Evolutionary conservation across 2,113 vertebrate species (phyloP), one percentile per base, ranked within the genome.

Genomic region (Ctenomys sociabilis): DNA sequence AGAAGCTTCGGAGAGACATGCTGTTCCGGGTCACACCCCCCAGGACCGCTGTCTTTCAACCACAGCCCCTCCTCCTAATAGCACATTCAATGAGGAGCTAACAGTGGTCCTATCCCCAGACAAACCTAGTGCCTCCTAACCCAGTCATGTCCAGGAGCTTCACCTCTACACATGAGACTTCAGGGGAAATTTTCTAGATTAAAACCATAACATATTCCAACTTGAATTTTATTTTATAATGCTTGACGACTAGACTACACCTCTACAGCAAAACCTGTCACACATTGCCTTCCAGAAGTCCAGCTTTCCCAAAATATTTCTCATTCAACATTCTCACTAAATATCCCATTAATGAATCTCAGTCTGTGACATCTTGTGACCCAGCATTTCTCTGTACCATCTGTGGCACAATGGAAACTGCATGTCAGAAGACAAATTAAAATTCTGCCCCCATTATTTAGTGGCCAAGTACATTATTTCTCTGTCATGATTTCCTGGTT

Each of bases 301-400:
- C 26, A 57, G 40, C 54, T 80, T 91, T 90, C 70, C 72, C 59
- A 45, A 85, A 93, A 95, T 13, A 78, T 70, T 73, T 68, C 21
- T 93, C 80, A 37, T 86, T 43, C 37, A 78, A 37, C 32, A 70
- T 10, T 49, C 43, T 54, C 68, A 66, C 32, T 73, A 89, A 86
- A 54, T 83, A 80, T 61, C 70, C 24, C 30, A 63, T 45, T 59
- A 24, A 49, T 63, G 64, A 63, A 40, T 64, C 59, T 83, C 26
- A 40, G 61, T 83, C 68, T 73, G 21, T 84, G 70, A 37, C 2
- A 43, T 6, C 57, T 12, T 88, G 19, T 24, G 35, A 66, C n/a
- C 54, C 40, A 82, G 81, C 30, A 77, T 77, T 70, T 83, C 28
- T 66, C 82, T 52, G 21, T 66, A 5, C 30, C 5, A 8, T 59